Percentiles rank a stretch among this genome's conserved stretches.
Evolutionary conservation across 2,113 vertebrate genomes (phyloP).

Genomic region (Guaruba guarouba): DNA sequence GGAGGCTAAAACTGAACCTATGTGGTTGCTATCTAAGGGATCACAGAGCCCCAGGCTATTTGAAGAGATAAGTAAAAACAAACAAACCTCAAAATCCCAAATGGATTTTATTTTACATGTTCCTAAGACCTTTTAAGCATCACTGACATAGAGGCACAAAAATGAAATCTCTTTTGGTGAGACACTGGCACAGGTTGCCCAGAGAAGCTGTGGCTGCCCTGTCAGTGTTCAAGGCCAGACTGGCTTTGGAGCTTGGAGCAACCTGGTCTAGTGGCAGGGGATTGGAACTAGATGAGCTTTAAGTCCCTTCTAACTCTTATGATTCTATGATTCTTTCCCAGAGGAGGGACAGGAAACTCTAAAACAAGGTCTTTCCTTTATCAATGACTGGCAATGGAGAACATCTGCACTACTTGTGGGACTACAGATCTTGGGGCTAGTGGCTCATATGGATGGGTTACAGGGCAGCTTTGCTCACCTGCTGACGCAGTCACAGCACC

Average conservation of each 20-base stretch:
- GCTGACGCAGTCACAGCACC: not conserved
- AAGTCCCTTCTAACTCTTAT: not conserved
- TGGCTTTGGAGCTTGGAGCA: not conserved
- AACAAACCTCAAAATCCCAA: not conserved
- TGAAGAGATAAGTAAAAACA: not conserved
- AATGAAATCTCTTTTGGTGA: not conserved
- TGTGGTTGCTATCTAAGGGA: not conserved
- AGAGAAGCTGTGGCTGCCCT: not conserved
- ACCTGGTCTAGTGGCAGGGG: not conserved
- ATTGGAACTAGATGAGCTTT: not conserved
- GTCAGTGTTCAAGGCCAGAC: not conserved
- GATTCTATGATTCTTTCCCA: not conserved
- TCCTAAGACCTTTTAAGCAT: not conserved
- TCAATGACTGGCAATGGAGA: not conserved
- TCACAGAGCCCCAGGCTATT: not conserved
- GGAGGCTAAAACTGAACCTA: not conserved
- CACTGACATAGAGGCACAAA: not conserved
- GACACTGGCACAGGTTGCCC: not conserved
- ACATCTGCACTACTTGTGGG: not conserved
- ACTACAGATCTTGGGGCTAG: not conserved
- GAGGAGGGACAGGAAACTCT: not conserved
- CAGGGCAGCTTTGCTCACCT: not conserved
- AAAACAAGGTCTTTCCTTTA: not conserved
- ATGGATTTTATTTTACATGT: not conserved
- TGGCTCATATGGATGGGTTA: not conserved